A percentile compares a stretch with the other conserved stretches of the same genome.
Conservation (phyloP, 2,113 vertebrate genomes). For the Alethe castanea region DNA sequence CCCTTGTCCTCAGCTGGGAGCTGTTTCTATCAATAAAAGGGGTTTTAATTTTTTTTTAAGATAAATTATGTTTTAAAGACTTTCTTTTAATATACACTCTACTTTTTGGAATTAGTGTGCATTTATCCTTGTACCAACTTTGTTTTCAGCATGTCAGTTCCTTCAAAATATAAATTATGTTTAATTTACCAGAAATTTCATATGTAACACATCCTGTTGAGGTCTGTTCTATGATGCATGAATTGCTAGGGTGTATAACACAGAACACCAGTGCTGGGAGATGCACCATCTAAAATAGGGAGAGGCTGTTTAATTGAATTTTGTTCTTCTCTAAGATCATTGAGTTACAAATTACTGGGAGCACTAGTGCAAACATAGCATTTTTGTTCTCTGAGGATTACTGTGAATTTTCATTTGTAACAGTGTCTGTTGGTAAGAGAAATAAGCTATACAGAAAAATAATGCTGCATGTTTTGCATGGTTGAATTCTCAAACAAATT, state of each 20-base stretch:
- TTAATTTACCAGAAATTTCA: neutral
- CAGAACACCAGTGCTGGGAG: neutral
- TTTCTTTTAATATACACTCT: neutral
- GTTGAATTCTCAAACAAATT: neutral
- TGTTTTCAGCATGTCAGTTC: neutral
- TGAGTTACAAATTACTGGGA: neutral
- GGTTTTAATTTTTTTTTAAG: neutral
- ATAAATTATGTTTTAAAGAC: neutral
- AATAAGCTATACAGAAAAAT: neutral
- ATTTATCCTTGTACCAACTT: neutral
- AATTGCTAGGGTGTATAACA: neutral
- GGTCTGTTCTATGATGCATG: neutral
- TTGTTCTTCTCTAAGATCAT: neutral
- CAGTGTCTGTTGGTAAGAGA: neutral
- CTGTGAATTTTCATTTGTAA: neutral
- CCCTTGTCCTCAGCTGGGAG: neutral
- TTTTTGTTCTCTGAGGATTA: neutral
- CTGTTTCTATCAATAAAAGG: neutral
- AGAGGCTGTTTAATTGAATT: neutral
- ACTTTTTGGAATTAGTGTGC: neutral
- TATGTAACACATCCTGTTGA: neutral
- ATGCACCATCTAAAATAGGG: neutral
- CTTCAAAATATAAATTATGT: neutral
- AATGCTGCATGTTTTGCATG: neutral
- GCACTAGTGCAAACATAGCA: neutral